Percentiles rank a stretch among this genome's conserved stretches.
Conservation (phyloP, 1,140 invertebrate genomes). For the Triops cancriformis region DNA sequence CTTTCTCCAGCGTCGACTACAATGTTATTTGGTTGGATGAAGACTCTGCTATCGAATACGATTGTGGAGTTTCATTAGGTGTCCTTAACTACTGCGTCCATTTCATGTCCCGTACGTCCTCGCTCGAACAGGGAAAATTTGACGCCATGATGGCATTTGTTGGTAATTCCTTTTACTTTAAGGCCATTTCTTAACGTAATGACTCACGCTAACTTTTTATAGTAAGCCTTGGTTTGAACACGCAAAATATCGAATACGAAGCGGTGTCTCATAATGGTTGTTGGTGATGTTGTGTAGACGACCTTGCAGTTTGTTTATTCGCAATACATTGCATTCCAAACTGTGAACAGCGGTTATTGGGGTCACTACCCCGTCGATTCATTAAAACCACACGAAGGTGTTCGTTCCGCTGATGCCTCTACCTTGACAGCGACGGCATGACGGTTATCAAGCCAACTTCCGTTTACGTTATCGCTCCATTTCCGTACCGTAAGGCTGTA, state of each 20-base stretch:
- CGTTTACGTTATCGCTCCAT: no score
- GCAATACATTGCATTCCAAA: no score
- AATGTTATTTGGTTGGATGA: constrained; percentile 38
- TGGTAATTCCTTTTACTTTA: constrained; percentile 24
- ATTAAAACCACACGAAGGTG: no score
- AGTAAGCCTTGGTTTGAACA: constrained; percentile 17
- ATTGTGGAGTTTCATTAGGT: constrained; percentile 34
- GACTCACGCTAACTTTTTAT: no score
- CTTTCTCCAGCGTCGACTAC: constrained; percentile 36
- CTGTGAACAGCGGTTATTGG: no score
- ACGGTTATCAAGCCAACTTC: no score
- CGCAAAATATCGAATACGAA: constrained; percentile 18
- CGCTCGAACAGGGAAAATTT: constrained; percentile 30
- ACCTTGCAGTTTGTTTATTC: no score
- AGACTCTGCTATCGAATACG: constrained; percentile 38
- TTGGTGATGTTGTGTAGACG: not conserved
- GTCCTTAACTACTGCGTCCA: constrained; percentile 39
- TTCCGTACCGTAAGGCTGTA: no score
- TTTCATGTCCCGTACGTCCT: constrained; percentile 36
- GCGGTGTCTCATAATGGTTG: not conserved
- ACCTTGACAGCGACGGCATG: no score
- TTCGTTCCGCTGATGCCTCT: no score
- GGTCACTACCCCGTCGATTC: no score
- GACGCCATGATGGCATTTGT: constrained; percentile 33
- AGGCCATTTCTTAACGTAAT: not conserved